Evolutionary conservation across 2,888 invertebrate genomes (phyloP).

Genomic region (Athripsodes cinereus): DNA sequence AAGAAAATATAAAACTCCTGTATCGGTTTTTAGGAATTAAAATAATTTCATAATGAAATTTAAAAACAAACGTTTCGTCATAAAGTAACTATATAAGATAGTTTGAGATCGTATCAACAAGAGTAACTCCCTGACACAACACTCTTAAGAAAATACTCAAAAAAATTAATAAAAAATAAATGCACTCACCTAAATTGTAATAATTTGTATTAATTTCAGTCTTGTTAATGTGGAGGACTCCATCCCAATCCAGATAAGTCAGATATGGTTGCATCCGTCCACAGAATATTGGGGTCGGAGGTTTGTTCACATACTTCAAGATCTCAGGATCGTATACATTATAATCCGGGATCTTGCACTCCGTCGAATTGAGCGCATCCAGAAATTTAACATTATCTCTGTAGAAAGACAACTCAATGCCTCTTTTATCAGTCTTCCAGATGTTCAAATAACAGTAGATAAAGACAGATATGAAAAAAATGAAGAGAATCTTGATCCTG

Average conservation of each 20-base stretch:
- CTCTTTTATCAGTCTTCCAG: not conserved
- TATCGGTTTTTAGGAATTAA: too few species aligned
- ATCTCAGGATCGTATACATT: slow-evolving; percentile 24
- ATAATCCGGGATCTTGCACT: slow-evolving; percentile 23
- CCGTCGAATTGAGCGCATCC: slow-evolving; percentile 22
- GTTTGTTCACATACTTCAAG: slow-evolving; percentile 18
- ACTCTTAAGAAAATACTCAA: too few species aligned
- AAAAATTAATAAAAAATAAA: too few species aligned
- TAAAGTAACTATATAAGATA: too few species aligned
- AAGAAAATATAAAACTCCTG: too few species aligned
- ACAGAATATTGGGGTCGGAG: slow-evolving; percentile 18
- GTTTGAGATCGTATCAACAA: too few species aligned
- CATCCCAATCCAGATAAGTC: slow-evolving; percentile 26
- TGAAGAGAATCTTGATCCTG: not conserved
- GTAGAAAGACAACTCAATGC: slow-evolving; percentile 18
- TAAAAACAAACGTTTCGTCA: too few species aligned
- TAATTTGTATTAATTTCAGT: slow-evolving; percentile 16
- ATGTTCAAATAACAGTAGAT: not conserved
- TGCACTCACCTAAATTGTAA: slow-evolving; percentile 7
- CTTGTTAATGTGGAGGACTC: slow-evolving; percentile 20
- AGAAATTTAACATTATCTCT: slow-evolving; percentile 20
- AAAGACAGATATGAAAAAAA: not conserved
- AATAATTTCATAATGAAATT: too few species aligned
- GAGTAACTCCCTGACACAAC: too few species aligned
- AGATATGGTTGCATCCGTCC: slow-evolving; percentile 24